Conservation (phyloP, 2,797 vertebrate species). For the Pteronotus mesoamericanus region DNA sequence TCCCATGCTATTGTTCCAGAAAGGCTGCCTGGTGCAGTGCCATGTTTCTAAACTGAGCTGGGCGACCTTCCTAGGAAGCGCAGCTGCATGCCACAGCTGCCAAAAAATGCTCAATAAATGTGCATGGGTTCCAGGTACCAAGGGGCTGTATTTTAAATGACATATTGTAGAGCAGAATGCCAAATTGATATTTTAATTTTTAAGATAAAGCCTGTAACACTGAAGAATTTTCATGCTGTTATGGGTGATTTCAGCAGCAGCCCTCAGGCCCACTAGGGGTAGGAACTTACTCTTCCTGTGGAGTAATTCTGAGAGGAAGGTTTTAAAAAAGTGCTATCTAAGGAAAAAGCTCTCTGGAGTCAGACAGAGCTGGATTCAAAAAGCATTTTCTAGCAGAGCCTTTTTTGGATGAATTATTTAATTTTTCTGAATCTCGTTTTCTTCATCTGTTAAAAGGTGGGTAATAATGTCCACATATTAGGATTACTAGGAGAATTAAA, state of each 20-base stretch:
- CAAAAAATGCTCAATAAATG: background rate
- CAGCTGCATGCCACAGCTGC: background rate
- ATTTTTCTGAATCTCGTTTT: background rate
- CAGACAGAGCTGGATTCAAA: background rate
- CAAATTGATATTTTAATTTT: conserved; percentile 1
- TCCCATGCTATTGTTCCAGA: background rate
- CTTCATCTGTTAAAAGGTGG: background rate
- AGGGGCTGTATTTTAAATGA: background rate
- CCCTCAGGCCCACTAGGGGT: background rate
- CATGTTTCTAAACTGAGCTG: background rate
- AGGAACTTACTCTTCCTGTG: background rate
- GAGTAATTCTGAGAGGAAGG: background rate
- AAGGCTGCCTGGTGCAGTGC: background rate
- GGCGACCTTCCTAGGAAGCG: background rate
- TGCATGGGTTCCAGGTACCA: background rate
- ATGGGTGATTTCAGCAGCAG: background rate
- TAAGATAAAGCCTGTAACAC: conserved; percentile 11
- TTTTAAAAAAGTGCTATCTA: background rate
- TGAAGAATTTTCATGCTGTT: background rate
- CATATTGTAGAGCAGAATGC: background rate
- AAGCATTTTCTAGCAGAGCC: background rate
- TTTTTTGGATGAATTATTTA: background rate
- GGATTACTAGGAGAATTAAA: background rate
- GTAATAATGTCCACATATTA: background rate
- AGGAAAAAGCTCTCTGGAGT: background rate